Conservation (phyloP, 2,113 vertebrate species). For the Hypocryptadius cinnamomeus region DNA sequence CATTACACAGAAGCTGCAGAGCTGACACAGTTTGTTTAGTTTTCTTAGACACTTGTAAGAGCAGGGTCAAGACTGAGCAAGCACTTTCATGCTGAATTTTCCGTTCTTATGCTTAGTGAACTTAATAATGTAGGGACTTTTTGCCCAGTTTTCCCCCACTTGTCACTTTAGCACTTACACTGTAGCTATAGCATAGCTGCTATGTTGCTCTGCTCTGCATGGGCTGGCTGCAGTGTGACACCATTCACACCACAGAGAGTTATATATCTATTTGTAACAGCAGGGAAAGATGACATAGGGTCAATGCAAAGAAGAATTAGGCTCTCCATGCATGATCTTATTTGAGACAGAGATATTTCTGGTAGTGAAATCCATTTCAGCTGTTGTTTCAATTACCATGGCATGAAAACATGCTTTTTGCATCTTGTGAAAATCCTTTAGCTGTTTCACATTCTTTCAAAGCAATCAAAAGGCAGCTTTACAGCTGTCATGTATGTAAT, state of each 20-base stretch:
- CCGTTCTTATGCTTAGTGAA: neutral
- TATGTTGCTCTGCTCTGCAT: neutral
- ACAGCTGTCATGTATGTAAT: neutral
- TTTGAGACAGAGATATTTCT: neutral
- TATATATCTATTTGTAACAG: neutral
- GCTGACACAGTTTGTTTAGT: neutral
- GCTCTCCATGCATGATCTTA: neutral
- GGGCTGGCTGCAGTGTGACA: neutral
- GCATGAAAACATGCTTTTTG: neutral
- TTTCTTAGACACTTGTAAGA: neutral
- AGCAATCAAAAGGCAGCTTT: neutral
- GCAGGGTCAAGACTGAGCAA: neutral
- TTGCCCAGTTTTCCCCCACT: neutral
- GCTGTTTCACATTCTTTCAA: neutral
- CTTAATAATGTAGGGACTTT: neutral
- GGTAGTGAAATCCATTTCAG: neutral
- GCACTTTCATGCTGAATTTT: neutral
- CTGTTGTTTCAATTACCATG: neutral
- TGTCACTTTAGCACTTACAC: neutral
- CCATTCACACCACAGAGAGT: neutral
- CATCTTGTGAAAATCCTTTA: neutral
- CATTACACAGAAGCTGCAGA: neutral
- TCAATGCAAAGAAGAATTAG: neutral
- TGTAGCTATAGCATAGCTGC: neutral
- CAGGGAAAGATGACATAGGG: neutral